phyloP scores from a whole-genome alignment of 2,888 invertebrate genomes.

The Lamellibrachia satsuma region DNA sequence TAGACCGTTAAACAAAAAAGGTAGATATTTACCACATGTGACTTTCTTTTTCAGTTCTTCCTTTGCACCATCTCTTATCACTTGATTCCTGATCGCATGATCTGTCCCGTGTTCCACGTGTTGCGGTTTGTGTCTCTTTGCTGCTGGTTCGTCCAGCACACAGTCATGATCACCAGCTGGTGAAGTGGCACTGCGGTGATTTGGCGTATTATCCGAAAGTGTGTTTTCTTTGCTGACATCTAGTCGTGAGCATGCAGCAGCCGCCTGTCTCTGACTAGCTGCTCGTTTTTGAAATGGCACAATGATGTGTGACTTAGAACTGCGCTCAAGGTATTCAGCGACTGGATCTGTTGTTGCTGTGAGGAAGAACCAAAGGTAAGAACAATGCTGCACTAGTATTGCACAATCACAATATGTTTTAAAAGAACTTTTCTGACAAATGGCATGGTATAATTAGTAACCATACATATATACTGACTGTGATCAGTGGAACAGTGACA shows the following conservation, averaged over 20 bases:
- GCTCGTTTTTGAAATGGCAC: constrained; percentile 19
- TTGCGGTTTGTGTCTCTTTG: constrained; percentile 9
- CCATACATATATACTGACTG: too few relatives aligned
- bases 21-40: constrained; percentile 44
- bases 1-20: neutral
- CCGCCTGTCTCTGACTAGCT: neutral
- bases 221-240: neutral
- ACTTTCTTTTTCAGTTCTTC: constrained; percentile 43
- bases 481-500: too few relatives aligned
- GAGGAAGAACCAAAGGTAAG: neutral
- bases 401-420: neutral
- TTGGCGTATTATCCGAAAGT: neutral
- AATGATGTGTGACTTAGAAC: constrained; percentile 22
- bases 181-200: neutral
- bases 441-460: too few relatives aligned
- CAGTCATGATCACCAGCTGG: neutral
- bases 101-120: neutral
- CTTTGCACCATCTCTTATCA: constrained; percentile 19
- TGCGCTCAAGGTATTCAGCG: constrained; percentile 40
- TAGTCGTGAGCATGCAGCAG: neutral
- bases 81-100: neutral
- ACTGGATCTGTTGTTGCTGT: constrained; percentile 42
- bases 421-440: too few relatives aligned
- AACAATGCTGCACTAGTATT: neutral
- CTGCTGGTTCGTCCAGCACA: neutral